Evolutionary conservation across 1,140 invertebrate species (phyloP).

Genomic region (Calliphora vicina): DNA sequence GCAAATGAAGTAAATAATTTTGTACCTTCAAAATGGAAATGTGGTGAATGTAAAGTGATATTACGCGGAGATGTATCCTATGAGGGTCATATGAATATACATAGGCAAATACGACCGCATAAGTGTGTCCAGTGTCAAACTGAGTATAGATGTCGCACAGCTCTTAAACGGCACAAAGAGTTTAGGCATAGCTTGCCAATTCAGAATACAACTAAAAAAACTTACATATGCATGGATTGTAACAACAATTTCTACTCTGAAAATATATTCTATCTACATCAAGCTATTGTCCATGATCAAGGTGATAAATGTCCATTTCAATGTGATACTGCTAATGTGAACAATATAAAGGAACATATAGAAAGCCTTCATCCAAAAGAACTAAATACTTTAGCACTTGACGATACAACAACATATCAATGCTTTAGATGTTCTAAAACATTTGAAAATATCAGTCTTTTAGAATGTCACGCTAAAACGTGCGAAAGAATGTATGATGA

Average conservation of each 20-base stretch:
- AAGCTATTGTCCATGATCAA: not conserved
- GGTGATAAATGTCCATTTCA: not conserved
- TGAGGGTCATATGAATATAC: slow-evolving; percentile 40
- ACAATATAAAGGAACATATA: not conserved
- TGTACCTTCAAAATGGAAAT: slow-evolving; percentile 36
- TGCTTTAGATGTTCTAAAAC: not conserved
- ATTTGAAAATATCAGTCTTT: not conserved
- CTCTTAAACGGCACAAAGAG: slow-evolving; percentile 16
- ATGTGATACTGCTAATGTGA: not conserved
- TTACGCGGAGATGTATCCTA: slow-evolving; percentile 39
- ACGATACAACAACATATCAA: not conserved
- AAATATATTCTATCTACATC: not conserved
- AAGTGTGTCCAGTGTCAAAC: slow-evolving; percentile 21
- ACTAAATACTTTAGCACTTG: not conserved
- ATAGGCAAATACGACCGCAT: slow-evolving; percentile 33
- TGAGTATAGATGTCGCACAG: slow-evolving; percentile 30
- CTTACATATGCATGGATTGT: not conserved
- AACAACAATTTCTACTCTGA: not conserved
- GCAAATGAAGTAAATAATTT: not conserved
- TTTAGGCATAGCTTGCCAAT: not conserved
- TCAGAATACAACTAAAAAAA: not conserved
- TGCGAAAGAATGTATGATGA: not conserved
- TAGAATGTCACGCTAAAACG: not conserved
- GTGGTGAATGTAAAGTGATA: slow-evolving; percentile 36
- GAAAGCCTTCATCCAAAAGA: not conserved